Conservation (phyloP, 2,888 invertebrate species). For the Orthosia gracilis region DNA sequence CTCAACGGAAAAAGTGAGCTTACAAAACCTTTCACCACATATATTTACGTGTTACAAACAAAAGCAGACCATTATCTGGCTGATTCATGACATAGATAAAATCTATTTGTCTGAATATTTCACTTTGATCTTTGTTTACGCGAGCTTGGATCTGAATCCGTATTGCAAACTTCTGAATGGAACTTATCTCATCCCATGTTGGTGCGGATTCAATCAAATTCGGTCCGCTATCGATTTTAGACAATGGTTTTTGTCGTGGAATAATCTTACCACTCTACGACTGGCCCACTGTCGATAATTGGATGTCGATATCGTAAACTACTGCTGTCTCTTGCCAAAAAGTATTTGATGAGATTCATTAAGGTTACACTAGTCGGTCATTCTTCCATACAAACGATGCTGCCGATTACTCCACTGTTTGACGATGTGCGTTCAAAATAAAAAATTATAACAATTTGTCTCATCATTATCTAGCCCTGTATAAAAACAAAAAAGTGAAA, state of each 20-base stretch:
- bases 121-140: conserved; percentile 67
- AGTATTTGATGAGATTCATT: conserved; percentile 35
- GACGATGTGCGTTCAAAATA: too few species aligned
- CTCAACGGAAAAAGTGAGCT: conserved; percentile 61
- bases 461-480: too few species aligned
- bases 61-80: conserved; percentile 69
- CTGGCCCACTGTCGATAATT: conserved; percentile 30
- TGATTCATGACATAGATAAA: conserved; percentile 74
- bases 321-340: conserved; percentile 34
- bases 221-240: conserved; percentile 46
- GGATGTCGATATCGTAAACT: conserved; percentile 48
- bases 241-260: conserved; percentile 14
- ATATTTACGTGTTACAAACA: conserved; percentile 71
- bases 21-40: conserved; percentile 65
- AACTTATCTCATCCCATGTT: conserved; percentile 56
- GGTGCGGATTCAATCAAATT: conserved; percentile 53
- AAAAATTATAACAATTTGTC: too few species aligned
- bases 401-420: too few species aligned
- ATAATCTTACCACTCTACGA: conserved; percentile 24
- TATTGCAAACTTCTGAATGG: conserved; percentile 59
- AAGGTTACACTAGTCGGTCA: too few species aligned
- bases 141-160: conserved; percentile 60
- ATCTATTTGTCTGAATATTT: conserved; percentile 71
- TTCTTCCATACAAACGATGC: too few species aligned
- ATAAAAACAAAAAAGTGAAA: too few species aligned